Evolutionary conservation across 2,113 vertebrate species (phyloP).

Genomic region (Gulo gulo): DNA sequence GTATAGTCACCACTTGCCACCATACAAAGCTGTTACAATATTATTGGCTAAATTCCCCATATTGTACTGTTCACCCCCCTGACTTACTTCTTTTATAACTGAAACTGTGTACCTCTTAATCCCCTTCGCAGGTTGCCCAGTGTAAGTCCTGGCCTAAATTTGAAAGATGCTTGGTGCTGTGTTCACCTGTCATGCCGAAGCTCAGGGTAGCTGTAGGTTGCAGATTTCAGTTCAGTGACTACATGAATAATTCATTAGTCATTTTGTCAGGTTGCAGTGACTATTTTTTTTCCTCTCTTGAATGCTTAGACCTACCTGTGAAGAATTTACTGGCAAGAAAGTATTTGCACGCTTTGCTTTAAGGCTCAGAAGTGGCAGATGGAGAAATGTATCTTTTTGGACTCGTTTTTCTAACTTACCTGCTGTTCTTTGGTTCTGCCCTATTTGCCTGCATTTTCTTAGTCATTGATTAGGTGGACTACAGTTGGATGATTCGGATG

Average conservation of each 20-base stretch:
- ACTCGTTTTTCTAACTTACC: conserved; percentile 37
- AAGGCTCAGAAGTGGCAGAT: conserved; percentile 26
- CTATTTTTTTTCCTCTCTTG: not conserved
- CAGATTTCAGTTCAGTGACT: conserved; percentile 57
- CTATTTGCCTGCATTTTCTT: not conserved
- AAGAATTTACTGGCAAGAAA: conserved; percentile 55
- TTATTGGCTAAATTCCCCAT: not conserved
- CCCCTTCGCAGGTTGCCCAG: not conserved
- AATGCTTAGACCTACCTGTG: conserved; percentile 18
- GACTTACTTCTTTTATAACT: not conserved
- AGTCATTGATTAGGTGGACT: not conserved
- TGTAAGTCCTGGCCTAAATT: conserved; percentile 24
- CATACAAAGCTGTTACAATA: not conserved
- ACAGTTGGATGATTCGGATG: not conserved
- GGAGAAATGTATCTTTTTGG: not conserved
- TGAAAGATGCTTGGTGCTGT: not conserved
- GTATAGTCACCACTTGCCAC: not conserved
- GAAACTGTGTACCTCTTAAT: not conserved
- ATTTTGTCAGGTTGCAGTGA: conserved; percentile 52
- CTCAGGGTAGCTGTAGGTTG: conserved; percentile 38
- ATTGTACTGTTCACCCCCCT: not conserved
- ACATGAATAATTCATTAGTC: conserved; percentile 61
- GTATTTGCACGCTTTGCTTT: not conserved
- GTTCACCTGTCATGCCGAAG: conserved; percentile 3
- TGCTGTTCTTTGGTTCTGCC: conserved; percentile 10